Percentiles rank a stretch among this genome's conserved stretches.
These are phyloP conservation scores for Aspidoscelis tigris DNA, from an alignment of 2,113 vertebrate genomes.

Conservation along the genomic window DNA sequence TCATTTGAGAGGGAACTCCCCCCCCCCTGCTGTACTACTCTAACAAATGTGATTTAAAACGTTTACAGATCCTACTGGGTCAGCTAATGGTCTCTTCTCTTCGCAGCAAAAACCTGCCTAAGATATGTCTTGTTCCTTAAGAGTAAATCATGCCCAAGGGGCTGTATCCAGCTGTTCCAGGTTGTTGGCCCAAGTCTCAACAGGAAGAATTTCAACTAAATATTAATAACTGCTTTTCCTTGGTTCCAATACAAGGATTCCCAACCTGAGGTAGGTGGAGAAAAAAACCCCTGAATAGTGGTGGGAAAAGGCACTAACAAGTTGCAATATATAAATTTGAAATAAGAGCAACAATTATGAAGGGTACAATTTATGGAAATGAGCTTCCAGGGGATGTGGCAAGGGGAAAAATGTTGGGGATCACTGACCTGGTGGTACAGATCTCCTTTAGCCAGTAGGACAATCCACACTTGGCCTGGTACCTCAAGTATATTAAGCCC, in stretches of 20 bases:
- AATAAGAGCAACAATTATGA: too few species aligned
- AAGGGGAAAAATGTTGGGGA: too few species aligned
- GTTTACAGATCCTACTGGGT: neutral
- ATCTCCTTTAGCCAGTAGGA: too few species aligned
- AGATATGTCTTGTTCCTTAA: neutral
- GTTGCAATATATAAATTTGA: too few species aligned
- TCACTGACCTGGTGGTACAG: too few species aligned
- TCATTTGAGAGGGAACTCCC: neutral
- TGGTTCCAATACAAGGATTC: neutral
- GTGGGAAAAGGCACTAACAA: too few species aligned
- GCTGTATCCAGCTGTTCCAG: neutral
- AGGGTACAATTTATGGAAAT: too few species aligned
- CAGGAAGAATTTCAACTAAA: neutral
- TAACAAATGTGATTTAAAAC: neutral
- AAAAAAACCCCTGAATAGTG: neutral
- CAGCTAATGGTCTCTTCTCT: neutral
- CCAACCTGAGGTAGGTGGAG: neutral
- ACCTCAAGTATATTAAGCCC: too few species aligned
- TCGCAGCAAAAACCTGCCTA: neutral
- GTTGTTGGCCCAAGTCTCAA: neutral
- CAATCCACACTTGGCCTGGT: too few species aligned
- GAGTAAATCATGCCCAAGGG: neutral
- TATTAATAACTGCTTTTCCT: neutral
- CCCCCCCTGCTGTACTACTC: neutral
- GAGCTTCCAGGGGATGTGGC: too few species aligned